Conservation (phyloP, 2,888 invertebrate genomes). For the Hyles lineata region DNA sequence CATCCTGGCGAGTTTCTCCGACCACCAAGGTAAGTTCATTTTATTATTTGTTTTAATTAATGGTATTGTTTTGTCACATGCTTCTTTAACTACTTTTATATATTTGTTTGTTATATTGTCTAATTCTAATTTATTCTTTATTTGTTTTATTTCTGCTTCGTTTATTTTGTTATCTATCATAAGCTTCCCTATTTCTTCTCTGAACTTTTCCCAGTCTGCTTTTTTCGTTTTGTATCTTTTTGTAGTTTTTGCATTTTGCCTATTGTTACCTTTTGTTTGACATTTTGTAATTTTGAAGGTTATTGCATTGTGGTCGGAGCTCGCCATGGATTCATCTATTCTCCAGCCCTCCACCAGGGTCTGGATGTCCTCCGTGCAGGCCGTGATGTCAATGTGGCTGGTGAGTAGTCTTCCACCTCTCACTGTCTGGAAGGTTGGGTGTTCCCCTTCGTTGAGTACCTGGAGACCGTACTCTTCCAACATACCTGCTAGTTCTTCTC, state of each 20-base stretch:
- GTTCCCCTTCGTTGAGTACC: conserved; percentile 34
- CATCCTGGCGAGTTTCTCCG: too few species aligned
- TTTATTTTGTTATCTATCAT: conserved; percentile 15
- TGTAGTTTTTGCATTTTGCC: conserved; percentile 15
- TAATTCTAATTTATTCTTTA: conserved; percentile 25
- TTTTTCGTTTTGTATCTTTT: conserved; percentile 16
- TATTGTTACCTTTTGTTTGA: neutral
- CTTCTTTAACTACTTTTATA: conserved; percentile 18
- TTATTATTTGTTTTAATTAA: neutral
- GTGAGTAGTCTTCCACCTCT: too few species aligned
- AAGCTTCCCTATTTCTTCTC: neutral
- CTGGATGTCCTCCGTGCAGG: too few species aligned
- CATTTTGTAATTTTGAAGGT: conserved; percentile 9
- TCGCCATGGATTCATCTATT: neutral
- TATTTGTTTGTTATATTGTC: neutral
- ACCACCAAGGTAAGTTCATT: too few species aligned
- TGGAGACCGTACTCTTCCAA: conserved; percentile 31
- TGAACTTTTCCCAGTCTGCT: neutral
- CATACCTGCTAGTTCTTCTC: conserved; percentile 23
- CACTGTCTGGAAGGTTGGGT: conserved; percentile 31
- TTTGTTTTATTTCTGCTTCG: conserved; percentile 26
- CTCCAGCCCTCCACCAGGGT: too few species aligned
- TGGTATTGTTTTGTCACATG: conserved; percentile 26
- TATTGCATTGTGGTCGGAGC: conserved; percentile 38
- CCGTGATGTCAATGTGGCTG: too few species aligned